Evolutionary conservation across 2,888 invertebrate species (phyloP), one percentile per base, ranked within the genome.

Genomic region (Stictocephala bisonia): DNA sequence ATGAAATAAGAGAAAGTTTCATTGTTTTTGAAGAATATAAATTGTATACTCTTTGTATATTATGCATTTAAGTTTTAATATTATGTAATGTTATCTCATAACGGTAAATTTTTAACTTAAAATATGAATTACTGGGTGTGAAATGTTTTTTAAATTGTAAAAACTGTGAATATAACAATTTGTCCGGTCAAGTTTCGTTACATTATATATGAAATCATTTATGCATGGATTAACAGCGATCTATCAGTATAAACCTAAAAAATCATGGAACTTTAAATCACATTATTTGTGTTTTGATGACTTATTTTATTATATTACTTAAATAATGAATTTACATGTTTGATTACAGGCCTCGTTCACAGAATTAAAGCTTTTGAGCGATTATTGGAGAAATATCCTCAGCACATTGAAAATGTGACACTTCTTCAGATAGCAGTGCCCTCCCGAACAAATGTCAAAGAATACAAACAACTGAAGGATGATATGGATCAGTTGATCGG

Each of bases 401-500:
- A 85, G 74, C 81, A 83, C 75, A 78, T 81, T 48, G 83, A 83
- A 73, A 82, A 83, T 70, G 82, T 84, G 27, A 83, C 82, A 20
- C 81, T 84, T 50, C 79, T 84, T 2, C 81, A 84, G 78, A 82
- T 84, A 40, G 83, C 84, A 9, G 84, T 84, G 2, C 85, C 85
- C 29, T 84, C 84, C 3, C 77, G 85, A 48, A 84, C 83, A 4
- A 83, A 84, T 78, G 84, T 85, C 7, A 82, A 82, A 76, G 84
- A 84, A 60, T 85, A 85, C 77, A 82, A 83, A 75, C 82, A 82
- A 48, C 80, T 85, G 72, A 85, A 85, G 74, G 84, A 85, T 73
- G 84, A 84, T 74, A 82, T 85, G 74, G 84, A 85, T 73, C 83
- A 84, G 74, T 75, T 84, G 31, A 82, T 85, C 53, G 85, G 84